Evolutionary conservation across 2,888 invertebrate species (phyloP).

Genomic region (Epiblema foenella): DNA sequence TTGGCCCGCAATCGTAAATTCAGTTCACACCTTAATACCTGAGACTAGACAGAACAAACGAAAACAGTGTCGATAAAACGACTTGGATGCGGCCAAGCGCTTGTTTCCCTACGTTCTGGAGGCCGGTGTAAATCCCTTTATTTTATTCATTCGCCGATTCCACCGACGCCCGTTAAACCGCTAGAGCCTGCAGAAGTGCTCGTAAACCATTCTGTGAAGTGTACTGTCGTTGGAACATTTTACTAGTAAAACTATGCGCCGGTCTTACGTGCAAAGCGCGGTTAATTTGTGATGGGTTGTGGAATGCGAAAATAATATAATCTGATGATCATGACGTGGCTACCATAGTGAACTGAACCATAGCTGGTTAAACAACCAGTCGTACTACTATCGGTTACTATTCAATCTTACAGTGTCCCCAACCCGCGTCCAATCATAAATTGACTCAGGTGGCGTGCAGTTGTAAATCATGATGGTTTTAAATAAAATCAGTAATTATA

Average conservation of each 20-base stretch:
- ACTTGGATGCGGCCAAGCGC: background rate
- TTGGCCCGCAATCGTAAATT: conserved; percentile 4
- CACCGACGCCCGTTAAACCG: conserved; percentile 35
- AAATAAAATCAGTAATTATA: no score
- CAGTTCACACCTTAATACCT: conserved; percentile 18
- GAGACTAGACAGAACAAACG: conserved; percentile 3
- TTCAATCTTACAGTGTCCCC: no score
- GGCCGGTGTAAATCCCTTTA: conserved; percentile 40
- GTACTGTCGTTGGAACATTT: conserved; percentile 23
- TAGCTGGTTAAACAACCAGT: no score
- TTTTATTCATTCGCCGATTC: conserved; percentile 38
- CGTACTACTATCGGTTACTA: no score
- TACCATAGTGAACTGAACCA: no score
- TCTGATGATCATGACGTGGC: no score
- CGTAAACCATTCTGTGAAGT: conserved; percentile 33
- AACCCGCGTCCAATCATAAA: no score
- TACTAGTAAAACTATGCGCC: conserved; percentile 23
- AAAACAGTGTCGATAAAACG: conserved; percentile 21
- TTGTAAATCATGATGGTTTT: no score
- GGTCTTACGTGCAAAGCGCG: background rate
- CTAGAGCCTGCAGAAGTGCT: background rate
- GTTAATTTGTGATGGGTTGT: no score
- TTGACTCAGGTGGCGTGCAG: no score
- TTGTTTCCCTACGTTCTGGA: conserved; percentile 26
- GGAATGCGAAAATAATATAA: no score